Evolutionary conservation across 2,113 vertebrate genomes (phyloP), one percentile per base, ranked within the genome.

Genomic region (Tachysurus fulvidraco): DNA sequence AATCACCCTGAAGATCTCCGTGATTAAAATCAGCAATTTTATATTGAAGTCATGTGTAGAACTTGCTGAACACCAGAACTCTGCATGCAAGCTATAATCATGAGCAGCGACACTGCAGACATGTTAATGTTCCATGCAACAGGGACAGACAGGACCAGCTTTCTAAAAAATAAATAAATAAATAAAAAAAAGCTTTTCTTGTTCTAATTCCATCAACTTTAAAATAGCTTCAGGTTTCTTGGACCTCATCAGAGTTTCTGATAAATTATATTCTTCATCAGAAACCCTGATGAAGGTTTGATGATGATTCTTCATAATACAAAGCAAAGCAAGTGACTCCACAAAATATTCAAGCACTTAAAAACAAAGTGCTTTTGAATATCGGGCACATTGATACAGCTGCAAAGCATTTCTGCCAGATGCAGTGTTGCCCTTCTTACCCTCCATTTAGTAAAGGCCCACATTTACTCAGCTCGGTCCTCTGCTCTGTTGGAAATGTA

Each of bases 401-500:
- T 76, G 84, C 89, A 86, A 59, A 84, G 84, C 74, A 83, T 28
- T 67, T 54, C 25, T 79, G 86, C 64, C 88, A 90, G 93, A 92
- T 88, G 54, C 4, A 87, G 90, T 91, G 89, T 91, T 92, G 89
- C 94, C 93, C 92, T 93, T 90, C 95, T 95, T 95, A 95, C 94
- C 94, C 94, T 93, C 88, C 88, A 82, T 92, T 88, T 92, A 94
- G 92, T 90, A 93, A 89, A 92, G 92, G 85, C 82, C 83, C 90
- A 93, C 91, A 93, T 81, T 78, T 93, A 95, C 93, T 94, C 91
- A 93, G 93, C 94, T 92, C 92, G 92, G 92, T 94, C 94, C 94
- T 93, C 93, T 93, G 91, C 88, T 94, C 92, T 91, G 94, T 94
- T 94, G 93, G 91, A 94, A 87, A 89, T 89, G 92, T 73, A 88